Evolutionary conservation across 2,888 invertebrate species (phyloP), one percentile per base, ranked within the genome.

Genomic region (Neoitamus cyanurus): DNA sequence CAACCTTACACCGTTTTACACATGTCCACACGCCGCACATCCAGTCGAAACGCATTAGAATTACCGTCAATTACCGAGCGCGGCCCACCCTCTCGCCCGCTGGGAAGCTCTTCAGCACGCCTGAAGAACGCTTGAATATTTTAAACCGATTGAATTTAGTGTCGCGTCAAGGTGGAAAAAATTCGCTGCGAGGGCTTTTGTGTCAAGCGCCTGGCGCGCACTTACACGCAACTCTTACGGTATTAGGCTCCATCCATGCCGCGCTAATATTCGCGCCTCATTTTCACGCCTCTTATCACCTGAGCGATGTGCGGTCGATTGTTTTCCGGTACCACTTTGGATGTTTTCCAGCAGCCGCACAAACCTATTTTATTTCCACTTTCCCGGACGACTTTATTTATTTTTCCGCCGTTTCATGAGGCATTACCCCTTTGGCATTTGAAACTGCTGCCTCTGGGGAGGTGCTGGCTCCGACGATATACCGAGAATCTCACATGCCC

Each of bases 81-180:
- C 58, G 20, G 15, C 58, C 25, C 25, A 58, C 25, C 20, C 58
- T 6, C 15, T 58, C 9, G 58, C 58, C 15, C 58, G n/a, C 6
- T 15, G 25, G 34, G 42, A 28, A 77, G 6, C 28, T 77, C 42
- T 31, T 73, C 31, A 58, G 25, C 9, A 73, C 15, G 73, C 37
- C 15, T 31, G 31, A 58, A 58, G 31, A 58, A 58, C 34, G 73
- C 20, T 36, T 73, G 73, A 37, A 73, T 73, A 30, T 73, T 34
- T 73, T 73, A 73, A 73, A 36, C 73, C 37, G 73, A 73, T 73
- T 73, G 73, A 73, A 36, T 73, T 73, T 73, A 73, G 36, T 36
- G 34, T 58, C 48, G 72, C 31, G 13, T 31, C 15, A 30, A 58
- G 7, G 73, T 13, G 31, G 9, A 20, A 6, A 9, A 37, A 36